A percentile compares a stretch with the other conserved stretches of the same genome.
Conservation (phyloP, 2,888 invertebrate species). For the Alloscopus bannaensis region DNA sequence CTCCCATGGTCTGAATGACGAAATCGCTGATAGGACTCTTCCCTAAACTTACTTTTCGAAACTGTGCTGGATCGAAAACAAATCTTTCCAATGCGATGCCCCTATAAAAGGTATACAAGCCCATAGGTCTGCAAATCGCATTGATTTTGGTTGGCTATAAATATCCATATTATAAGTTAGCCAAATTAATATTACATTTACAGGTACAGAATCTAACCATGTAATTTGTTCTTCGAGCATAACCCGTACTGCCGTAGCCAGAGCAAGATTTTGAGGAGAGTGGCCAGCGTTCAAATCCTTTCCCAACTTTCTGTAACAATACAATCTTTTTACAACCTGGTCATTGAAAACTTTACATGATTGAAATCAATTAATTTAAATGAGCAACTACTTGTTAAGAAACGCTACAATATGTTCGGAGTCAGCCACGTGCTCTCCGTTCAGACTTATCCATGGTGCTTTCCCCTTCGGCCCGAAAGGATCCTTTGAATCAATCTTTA, state of each 20-base stretch:
- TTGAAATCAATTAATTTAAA: too few species aligned
- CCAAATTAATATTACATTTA: not conserved
- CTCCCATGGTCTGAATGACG: slow-evolving; percentile 22
- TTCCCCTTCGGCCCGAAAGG: slow-evolving; percentile 66
- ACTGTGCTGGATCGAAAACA: slow-evolving; percentile 47
- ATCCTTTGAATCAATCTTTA: slow-evolving; percentile 42
- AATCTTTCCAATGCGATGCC: slow-evolving; percentile 64
- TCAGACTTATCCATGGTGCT: slow-evolving; percentile 68
- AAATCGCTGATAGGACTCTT: slow-evolving; percentile 37
- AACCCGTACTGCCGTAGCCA: slow-evolving; percentile 49
- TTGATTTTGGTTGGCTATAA: not conserved
- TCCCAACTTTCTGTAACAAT: slow-evolving; percentile 20
- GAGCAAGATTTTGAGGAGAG: slow-evolving; percentile 34
- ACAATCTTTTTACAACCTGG: not conserved
- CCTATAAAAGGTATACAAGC: slow-evolving; percentile 20
- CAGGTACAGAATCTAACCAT: slow-evolving; percentile 31
- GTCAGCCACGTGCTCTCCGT: slow-evolving; percentile 67
- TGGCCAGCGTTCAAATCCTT: slow-evolving; percentile 50
- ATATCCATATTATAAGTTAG: not conserved
- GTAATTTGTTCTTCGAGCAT: slow-evolving; percentile 59
- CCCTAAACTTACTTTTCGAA: slow-evolving; percentile 50
- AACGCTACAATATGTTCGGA: slow-evolving; percentile 63
- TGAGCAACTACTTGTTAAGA: slow-evolving; percentile 64
- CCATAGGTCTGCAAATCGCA: not conserved
- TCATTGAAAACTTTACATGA: not conserved